Evolutionary conservation across 2,797 vertebrate genomes (phyloP).

Genomic region (Synanceia verrucosa): DNA sequence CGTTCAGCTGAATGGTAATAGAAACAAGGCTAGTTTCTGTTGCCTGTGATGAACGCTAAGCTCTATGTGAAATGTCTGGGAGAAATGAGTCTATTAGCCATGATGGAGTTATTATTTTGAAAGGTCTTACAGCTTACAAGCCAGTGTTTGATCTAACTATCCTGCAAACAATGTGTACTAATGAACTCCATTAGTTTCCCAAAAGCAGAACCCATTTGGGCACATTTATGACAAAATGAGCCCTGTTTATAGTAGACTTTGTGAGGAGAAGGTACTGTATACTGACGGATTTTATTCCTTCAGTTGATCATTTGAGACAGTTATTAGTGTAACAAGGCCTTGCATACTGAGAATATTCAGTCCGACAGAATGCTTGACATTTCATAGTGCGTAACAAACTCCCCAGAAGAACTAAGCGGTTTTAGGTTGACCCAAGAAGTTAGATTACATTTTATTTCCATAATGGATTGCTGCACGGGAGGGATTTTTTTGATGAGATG

Average conservation of each 20-base stretch:
- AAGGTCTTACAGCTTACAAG: slow-evolving; percentile 41
- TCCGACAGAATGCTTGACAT: slow-evolving; percentile 44
- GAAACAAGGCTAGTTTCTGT: slow-evolving; percentile 43
- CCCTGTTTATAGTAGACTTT: slow-evolving; percentile 38
- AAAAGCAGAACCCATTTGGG: slow-evolving; percentile 43
- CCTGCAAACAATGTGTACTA: slow-evolving; percentile 45
- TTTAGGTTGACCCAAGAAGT: slow-evolving; percentile 39
- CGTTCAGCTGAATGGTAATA: slow-evolving; percentile 60
- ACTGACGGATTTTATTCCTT: slow-evolving; percentile 50
- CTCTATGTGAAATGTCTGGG: slow-evolving; percentile 52
- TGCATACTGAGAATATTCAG: slow-evolving; percentile 43
- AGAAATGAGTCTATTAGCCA: slow-evolving; percentile 56
- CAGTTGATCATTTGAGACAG: slow-evolving; percentile 34
- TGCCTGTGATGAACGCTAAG: slow-evolving; percentile 54
- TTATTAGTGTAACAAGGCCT: slow-evolving; percentile 25
- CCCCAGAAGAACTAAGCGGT: slow-evolving; percentile 30
- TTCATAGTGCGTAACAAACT: slow-evolving; percentile 45
- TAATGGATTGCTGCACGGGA: slow-evolving; percentile 8
- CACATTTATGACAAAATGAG: slow-evolving; percentile 52
- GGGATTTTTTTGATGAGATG: slow-evolving; percentile 25
- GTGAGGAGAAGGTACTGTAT: slow-evolving; percentile 20
- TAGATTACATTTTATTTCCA: slow-evolving; percentile 43
- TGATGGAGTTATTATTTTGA: slow-evolving; percentile 58
- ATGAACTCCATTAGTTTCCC: slow-evolving; percentile 58
- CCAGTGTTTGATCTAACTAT: slow-evolving; percentile 52